Base-by-base conservation (phyloP, 2,888 invertebrate genomes). In the Oscheius myriophilus region DNA sequence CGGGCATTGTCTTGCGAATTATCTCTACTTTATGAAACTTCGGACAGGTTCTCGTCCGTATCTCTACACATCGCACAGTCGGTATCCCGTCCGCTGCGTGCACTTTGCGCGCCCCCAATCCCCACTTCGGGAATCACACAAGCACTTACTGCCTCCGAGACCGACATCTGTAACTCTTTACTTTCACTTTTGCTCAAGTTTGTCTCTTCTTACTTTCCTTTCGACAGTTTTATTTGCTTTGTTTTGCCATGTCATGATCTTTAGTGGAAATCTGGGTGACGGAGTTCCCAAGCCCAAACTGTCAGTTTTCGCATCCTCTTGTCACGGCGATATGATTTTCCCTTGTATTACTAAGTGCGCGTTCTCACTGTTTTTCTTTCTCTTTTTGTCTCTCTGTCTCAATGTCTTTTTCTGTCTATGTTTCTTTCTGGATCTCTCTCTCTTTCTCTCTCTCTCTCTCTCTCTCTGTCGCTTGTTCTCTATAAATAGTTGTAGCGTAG, bases 11-110 rank as follows among this genome's bases (percentile, higher is more conserved):
- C 55, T 55, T 65, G 41, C 65, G 65, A 65, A 65, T 65, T 65
- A 67, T 67, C 67, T 51, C 67, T 67, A 67, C 67, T 67, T 67
- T 67, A 67, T 67, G 67, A 67, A 67, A 67, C 67, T 67, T 59
- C 26, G 51, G 52, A 67, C 67, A 54, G 43, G 67, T 67, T 67
- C 65, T 33, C 63, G 23, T 7, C 63, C 52, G 23, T 63, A 53
- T 63, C 51, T 52, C 53, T 52, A 23, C 51, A 39, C 39, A 39
- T 33, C 49, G 45, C 65, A 54, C 57, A 61, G 46, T 54, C 43
- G 55, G 43, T 54, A 43, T 54, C 54, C 64, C 45, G 52, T 18
- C 53, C 42, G 18, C 49, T 52, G 16, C 33, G 18, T 54, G 54
- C 54, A 65, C 55, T 65, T 54, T 55, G 49, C 61, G 61, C 61